A percentile compares a stretch with the other conserved stretches of the same genome.
These are phyloP conservation scores for Hippocampus abdominalis DNA, from an alignment of 2,113 vertebrate species.

Conservation along the genomic window DNA sequence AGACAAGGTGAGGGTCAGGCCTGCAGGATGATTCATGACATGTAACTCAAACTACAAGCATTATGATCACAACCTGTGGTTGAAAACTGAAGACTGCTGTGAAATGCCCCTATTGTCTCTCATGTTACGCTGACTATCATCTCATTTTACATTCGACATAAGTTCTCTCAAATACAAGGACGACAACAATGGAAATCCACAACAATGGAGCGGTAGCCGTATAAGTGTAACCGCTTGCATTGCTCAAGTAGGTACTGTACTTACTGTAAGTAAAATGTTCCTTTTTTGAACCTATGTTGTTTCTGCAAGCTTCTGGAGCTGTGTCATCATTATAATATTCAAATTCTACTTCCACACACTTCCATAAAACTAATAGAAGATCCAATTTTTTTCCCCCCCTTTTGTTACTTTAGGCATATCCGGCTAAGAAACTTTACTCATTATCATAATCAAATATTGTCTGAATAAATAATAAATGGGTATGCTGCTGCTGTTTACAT, in stretches of 20 bases:
- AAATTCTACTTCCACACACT: not conserved
- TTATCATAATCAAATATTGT: conserved; percentile 10
- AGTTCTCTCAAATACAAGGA: conserved; percentile 23
- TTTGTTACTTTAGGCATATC: conserved; percentile 5
- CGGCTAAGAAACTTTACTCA: not conserved
- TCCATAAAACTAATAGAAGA: not conserved
- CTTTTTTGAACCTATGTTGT: not conserved
- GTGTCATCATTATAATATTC: not conserved
- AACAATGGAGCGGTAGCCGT: not conserved
- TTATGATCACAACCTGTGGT: conserved; percentile 62
- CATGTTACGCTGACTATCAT: conserved; percentile 46
- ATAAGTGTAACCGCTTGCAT: not conserved
- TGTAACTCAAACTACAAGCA: conserved; percentile 67
- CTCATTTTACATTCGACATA: conserved; percentile 49
- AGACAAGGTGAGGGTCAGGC: conserved; percentile 69
- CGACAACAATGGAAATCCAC: conserved; percentile 16
- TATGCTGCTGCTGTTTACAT: conserved; percentile 1
- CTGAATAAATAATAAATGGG: conserved; percentile 9
- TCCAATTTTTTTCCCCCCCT: not conserved
- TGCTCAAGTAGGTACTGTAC: not conserved
- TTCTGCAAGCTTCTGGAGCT: not conserved
- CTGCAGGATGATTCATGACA: conserved; percentile 63
- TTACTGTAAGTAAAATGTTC: not conserved
- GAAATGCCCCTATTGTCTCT: conserved; percentile 44
- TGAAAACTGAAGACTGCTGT: conserved; percentile 49